Conservation (phyloP, 2,797 vertebrate species). For the Pseudomugil tenellus region DNA sequence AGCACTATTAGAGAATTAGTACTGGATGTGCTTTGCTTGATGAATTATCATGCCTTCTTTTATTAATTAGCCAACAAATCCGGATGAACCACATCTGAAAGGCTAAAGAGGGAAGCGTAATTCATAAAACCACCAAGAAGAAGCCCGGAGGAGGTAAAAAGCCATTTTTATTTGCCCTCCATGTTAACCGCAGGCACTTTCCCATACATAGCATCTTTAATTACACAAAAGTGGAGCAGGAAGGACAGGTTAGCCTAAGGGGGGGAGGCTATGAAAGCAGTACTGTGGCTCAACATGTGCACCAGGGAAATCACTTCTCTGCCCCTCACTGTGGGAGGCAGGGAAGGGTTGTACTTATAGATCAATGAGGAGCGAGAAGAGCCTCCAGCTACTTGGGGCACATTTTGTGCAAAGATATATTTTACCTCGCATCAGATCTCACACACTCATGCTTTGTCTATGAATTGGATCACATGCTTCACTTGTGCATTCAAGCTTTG, state of each 20-base stretch:
- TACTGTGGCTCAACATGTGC: slow-evolving; percentile 69
- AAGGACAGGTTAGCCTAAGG: slow-evolving; percentile 77
- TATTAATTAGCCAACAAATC: slow-evolving; percentile 65
- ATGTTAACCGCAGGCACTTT: slow-evolving; percentile 76
- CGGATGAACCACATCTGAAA: slow-evolving; percentile 52
- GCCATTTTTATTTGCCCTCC: slow-evolving; percentile 71
- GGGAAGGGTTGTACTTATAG: slow-evolving; percentile 72
- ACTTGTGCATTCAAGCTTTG: slow-evolving; percentile 10
- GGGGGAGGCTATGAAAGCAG: slow-evolving; percentile 70
- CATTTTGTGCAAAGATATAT: slow-evolving; percentile 57
- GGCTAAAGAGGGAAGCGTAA: slow-evolving; percentile 63
- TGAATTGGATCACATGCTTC: slow-evolving; percentile 16
- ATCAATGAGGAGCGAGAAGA: slow-evolving; percentile 76
- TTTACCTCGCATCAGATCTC: slow-evolving; percentile 29
- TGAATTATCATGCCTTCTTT: slow-evolving; percentile 44
- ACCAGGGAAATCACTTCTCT: slow-evolving; percentile 79
- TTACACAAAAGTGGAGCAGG: slow-evolving; percentile 78
- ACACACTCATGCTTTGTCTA: slow-evolving; percentile 24
- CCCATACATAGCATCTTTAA: slow-evolving; percentile 79
- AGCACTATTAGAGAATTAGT: slow-evolving; percentile 27
- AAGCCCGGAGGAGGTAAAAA: slow-evolving; percentile 67
- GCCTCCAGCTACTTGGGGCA: slow-evolving; percentile 61
- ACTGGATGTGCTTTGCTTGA: slow-evolving; percentile 20
- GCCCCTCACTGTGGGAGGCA: slow-evolving; percentile 71
- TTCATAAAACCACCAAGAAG: slow-evolving; percentile 66